Evolutionary conservation across 1,140 invertebrate species (phyloP), one percentile per base, ranked within the genome.

Genomic region (Dreissena rostriformis): DNA sequence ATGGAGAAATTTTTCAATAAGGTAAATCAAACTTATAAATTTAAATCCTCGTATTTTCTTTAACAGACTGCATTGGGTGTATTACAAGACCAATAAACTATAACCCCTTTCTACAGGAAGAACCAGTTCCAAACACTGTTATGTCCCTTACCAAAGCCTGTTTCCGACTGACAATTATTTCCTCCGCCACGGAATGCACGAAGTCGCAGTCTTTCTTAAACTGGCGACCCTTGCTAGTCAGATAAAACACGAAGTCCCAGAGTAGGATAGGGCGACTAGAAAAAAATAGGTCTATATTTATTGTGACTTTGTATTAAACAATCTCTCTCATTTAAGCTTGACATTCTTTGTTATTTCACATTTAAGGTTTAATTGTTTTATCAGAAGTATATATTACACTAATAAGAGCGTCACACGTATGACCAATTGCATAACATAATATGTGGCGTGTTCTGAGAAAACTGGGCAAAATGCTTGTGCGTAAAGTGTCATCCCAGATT

Each of bases 201-300:
- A 65, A 71, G 19, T 78, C 68, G 39, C 83, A 85, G 55, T 79
- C 51, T 65, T 85, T 85, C 28, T 72, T 72, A 52, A 73, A 85
- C 68, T 73, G 67, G 52, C 76, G 61, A 17, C 83, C 76, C 5
- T 22, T 51, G 6, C 17, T 0, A 11, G 75, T 71, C 22, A 78
- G 28, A n/a, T 51, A 26, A 22, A 51, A 85, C 15, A 85, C 24
- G 15, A 72, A 71, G 71, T 85, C 83, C 57, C 24, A 28, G 19
- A 73, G 52, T n/a, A 71, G 22, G 39, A 55, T 2, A 0, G 77
- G 77, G 7, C 71, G n/a, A 5, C 77, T 80, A 66, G 0, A 77
- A 77, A 39, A 39, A 8, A 39, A 5, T 39, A 39, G 2, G 2
- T 26, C 24, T 5, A 63, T 63, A 63, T 2, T 5, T 63, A 11